Conservation (phyloP, 2,797 vertebrate genomes). For the Malacoctenus gilli region DNA sequence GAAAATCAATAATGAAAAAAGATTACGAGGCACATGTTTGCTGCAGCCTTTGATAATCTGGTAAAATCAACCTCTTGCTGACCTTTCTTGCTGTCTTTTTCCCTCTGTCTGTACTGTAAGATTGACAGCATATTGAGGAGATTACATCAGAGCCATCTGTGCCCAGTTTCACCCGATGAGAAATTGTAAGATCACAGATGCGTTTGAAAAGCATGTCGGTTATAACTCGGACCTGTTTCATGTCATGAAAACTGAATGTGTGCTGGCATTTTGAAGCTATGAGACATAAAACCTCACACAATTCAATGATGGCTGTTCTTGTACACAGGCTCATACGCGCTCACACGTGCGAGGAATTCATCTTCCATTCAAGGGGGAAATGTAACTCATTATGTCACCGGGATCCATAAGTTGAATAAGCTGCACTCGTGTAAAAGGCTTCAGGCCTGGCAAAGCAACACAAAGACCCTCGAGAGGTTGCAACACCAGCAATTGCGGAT, state of each 20-base stretch:
- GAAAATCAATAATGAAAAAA: constrained; percentile 30
- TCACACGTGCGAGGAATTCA: constrained; percentile 12
- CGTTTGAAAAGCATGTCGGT: constrained; percentile 6
- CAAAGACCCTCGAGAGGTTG: constrained; percentile 43
- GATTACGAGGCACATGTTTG: constrained; percentile 10
- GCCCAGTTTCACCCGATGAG: constrained; percentile 41
- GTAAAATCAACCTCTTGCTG: constrained; percentile 41
- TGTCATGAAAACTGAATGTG: constrained; percentile 14
- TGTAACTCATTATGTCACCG: constrained; percentile 57
- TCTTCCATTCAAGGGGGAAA: constrained; percentile 54
- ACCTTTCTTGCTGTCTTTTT: constrained; percentile 56
- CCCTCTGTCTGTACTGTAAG: constrained; percentile 40
- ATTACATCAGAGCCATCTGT: constrained; percentile 73
- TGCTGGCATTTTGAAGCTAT: too few relatives aligned
- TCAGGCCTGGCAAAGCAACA: constrained; percentile 44
- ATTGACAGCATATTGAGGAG: constrained; percentile 67
- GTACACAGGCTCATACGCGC: constrained; percentile 4
- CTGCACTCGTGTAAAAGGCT: constrained; percentile 55
- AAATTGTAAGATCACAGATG: constrained; percentile 36
- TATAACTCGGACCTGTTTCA: constrained; percentile 14
- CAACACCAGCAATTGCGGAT: constrained; percentile 50
- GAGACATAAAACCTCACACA: constrained; percentile 31
- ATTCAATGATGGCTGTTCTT: neutral
- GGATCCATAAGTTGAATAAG: constrained; percentile 66
- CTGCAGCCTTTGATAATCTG: constrained; percentile 35